Conservation (phyloP, 2,113 vertebrate genomes). For the Notarius quadriscutis region DNA sequence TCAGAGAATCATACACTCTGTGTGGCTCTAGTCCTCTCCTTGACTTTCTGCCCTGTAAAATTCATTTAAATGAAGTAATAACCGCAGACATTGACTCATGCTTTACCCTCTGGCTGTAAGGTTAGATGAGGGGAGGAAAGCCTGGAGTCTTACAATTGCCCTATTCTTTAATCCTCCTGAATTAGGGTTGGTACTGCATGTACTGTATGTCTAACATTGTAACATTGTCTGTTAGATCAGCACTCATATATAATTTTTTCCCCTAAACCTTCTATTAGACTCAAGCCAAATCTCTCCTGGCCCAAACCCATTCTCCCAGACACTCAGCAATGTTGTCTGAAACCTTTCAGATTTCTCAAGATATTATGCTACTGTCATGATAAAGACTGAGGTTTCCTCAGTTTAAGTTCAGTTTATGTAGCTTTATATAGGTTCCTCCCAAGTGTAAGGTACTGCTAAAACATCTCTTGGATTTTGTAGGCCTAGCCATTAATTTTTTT, state of each 20-base stretch:
- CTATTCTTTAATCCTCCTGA: background rate
- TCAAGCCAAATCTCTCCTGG: background rate
- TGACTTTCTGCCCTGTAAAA: slow-evolving; percentile 57
- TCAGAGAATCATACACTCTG: slow-evolving; percentile 62
- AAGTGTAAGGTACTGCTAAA: background rate
- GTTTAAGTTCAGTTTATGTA: background rate
- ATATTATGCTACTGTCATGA: background rate
- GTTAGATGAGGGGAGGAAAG: slow-evolving; percentile 43
- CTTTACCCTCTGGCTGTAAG: slow-evolving; percentile 37
- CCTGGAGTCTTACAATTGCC: slow-evolving; percentile 30
- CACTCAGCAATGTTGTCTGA: background rate
- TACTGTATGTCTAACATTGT: slow-evolving; percentile 15
- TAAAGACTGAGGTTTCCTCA: background rate
- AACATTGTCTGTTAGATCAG: slow-evolving; percentile 40
- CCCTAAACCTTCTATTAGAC: background rate
- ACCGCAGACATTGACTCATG: slow-evolving; percentile 45
- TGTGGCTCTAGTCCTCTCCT: slow-evolving; percentile 60
- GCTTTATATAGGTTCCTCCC: background rate
- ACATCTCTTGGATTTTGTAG: background rate
- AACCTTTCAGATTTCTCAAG: background rate
- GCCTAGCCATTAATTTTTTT: background rate
- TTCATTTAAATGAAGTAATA: slow-evolving; percentile 62
- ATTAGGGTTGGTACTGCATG: background rate
- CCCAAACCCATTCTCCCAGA: background rate
- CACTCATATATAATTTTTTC: background rate